A percentile compares a stretch with the other conserved stretches of the same genome.
phyloP scores from a whole-genome alignment of 2,113 vertebrate genomes.

The Bubo scandiacus region DNA sequence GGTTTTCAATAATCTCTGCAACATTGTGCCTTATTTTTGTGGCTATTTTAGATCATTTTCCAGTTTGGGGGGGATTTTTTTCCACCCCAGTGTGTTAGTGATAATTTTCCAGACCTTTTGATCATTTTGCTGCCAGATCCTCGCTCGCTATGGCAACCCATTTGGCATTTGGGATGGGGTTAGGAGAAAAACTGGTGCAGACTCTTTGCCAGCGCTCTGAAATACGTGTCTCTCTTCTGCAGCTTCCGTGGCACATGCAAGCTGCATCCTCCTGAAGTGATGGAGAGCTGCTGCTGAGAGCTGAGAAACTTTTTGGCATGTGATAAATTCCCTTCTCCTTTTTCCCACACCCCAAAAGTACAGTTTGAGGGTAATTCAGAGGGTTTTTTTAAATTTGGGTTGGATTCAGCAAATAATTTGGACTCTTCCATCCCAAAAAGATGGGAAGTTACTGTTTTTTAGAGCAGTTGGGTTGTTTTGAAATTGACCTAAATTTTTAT shows the following conservation, averaged over 20 bases:
- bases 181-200: slow-evolving; percentile 29
- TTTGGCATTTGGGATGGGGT: slow-evolving; percentile 31
- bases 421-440: neutral
- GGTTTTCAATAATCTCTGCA: neutral
- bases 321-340: neutral
- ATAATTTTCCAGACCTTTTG: slow-evolving; percentile 40
- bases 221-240: neutral
- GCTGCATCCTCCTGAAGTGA: slow-evolving; percentile 32
- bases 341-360: neutral
- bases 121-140: neutral
- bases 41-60: neutral
- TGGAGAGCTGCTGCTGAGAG: slow-evolving; percentile 30
- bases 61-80: neutral
- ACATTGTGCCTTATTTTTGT: neutral
- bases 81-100: neutral
- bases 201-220: neutral
- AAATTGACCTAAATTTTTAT: neutral
- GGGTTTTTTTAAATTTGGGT: neutral
- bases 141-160: neutral
- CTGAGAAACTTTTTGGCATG: slow-evolving; percentile 50
- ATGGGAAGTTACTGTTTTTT: neutral
- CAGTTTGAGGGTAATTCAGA: neutral
- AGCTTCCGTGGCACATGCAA: neutral
- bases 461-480: neutral
- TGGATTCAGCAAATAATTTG: neutral